These are phyloP conservation scores for Gallinago nigripennis DNA, from an alignment of 2,797 vertebrate genomes.

Conservation along the genomic window DNA sequence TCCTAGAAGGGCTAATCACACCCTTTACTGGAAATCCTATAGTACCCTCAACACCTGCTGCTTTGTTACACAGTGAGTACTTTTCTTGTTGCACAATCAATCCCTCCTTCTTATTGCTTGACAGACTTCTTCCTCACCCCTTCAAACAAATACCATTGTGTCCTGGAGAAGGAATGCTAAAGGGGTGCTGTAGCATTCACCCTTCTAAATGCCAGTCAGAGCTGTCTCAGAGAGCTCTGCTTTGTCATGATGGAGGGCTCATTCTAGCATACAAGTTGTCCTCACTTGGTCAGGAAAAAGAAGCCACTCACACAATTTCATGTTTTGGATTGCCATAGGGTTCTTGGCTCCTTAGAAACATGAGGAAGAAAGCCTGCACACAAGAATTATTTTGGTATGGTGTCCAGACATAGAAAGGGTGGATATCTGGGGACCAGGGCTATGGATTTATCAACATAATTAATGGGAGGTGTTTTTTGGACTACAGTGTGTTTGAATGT, in stretches of 20 bases:
- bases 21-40: neutral
- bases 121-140: neutral
- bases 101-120: neutral
- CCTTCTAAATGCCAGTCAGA: constrained; percentile 53
- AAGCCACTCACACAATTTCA: neutral
- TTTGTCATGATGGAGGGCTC: neutral
- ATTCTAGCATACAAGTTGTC: neutral
- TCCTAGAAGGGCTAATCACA: neutral
- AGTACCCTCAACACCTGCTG: neutral
- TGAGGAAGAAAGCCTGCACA: neutral
- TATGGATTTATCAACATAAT: neutral
- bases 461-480: neutral
- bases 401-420: neutral
- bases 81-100: neutral
- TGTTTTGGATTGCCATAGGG: neutral
- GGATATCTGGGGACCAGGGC: neutral
- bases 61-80: neutral
- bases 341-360: neutral
- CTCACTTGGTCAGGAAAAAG: neutral
- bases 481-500: neutral
- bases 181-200: constrained; percentile 24
- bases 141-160: neutral
- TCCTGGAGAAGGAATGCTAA: neutral
- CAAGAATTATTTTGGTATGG: neutral
- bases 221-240: neutral